Evolutionary conservation across 2,113 vertebrate species (phyloP).

Genomic region (Gavia stellata): DNA sequence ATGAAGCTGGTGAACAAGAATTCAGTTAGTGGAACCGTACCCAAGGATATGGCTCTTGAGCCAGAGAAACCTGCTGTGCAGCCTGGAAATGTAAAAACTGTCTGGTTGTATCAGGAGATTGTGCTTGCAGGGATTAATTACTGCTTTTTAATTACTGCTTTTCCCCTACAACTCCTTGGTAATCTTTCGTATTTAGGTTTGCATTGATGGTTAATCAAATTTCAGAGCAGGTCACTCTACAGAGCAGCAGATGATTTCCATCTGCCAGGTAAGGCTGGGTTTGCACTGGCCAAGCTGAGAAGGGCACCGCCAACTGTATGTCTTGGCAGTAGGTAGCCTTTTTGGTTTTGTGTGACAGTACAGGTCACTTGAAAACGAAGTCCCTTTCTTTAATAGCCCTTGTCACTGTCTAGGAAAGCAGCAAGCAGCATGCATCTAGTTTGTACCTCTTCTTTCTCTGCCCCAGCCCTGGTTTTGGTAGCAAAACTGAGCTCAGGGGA

Average conservation of each 20-base stretch:
- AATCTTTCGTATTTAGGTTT: background rate
- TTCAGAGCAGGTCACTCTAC: background rate
- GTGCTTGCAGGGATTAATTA: conserved; percentile 52
- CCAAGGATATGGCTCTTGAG: background rate
- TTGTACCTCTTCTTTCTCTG: background rate
- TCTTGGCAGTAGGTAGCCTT: background rate
- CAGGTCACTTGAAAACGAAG: background rate
- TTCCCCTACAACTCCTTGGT: background rate
- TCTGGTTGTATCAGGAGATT: conserved; percentile 19
- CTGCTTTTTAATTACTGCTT: conserved; percentile 41
- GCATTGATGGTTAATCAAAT: conserved; percentile 1
- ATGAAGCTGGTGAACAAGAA: background rate
- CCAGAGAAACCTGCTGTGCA: conserved; percentile 27
- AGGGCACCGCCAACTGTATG: background rate
- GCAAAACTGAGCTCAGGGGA: background rate
- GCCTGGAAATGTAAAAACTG: conserved; percentile 2
- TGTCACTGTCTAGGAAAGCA: background rate
- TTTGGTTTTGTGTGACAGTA: background rate
- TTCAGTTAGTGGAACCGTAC: background rate
- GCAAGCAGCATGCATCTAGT: background rate
- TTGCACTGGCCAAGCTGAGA: background rate
- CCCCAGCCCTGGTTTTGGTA: background rate
- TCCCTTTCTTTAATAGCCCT: background rate
- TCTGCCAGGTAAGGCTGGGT: background rate
- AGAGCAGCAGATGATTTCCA: background rate